Evolutionary conservation across 1,140 invertebrate genomes (phyloP), one percentile per base, ranked within the genome.

Genomic region (Euura lappo): DNA sequence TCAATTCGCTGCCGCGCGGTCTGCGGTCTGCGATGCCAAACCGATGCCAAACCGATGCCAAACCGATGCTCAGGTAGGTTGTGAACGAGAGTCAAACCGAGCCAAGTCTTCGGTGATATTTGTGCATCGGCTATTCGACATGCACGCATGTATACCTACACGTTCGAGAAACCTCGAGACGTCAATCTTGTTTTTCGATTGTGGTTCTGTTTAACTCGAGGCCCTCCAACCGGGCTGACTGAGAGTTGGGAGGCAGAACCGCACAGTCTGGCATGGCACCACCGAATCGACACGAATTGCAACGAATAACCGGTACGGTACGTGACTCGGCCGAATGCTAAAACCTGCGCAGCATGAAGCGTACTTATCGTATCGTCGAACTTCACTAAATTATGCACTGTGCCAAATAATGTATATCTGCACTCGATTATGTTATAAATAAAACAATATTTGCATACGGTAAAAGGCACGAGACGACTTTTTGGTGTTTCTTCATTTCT

Each of bases 221-320:
- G 10, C 10, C 60, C 60, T 10, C 60, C 10, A 64, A 64, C 60
- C 60, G 60, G 10, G 60, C 60, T 64, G 10, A 13, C 60, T 10
- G 13, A 13, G 60, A 11, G 13, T 11, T 10, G 10, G 2, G 13
- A 13, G 60, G 13, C 10, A 13, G 60, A 64, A 11, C 28, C 71
- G 67, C 79, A 69, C 79, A 28, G 28, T 28, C 28, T 28, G 51
- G 8, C 51, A 8, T 60, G 51, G 51, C 51, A 60, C 51, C 10
- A 60, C 51, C 13, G 51, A 60, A 60, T 11, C 51, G 13, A 3
- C 51, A 60, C 51, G 28, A 28, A 28, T 28, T 28, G 28, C 28
- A 28, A 28, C 51, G 51, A 60, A 60, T 60, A 60, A 60, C 51
- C 51, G 3, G 51, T 8, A 60, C 51, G 51, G 51, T 60, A 60